Percentiles rank a stretch among this genome's conserved stretches.
Conservation (phyloP, 2,113 vertebrate genomes). For the Coryphaenoides rupestris region DNA sequence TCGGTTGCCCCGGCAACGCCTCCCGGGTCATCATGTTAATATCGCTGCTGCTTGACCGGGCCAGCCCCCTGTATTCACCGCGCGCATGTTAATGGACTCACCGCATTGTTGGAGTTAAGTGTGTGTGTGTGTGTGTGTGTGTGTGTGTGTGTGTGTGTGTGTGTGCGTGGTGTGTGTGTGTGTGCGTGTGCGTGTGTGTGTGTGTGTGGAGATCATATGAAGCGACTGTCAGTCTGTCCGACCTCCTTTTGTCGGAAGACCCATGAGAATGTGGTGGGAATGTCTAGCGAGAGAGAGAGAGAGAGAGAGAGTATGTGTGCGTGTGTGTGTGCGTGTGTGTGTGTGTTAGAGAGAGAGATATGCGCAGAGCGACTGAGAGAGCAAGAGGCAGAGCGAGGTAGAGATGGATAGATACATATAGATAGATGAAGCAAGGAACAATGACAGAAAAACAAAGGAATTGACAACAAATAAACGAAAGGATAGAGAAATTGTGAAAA, state of each 20-base stretch:
- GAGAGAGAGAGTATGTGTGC: conserved; percentile 22
- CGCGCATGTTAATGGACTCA: conserved; percentile 53
- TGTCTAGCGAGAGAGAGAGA: conserved; percentile 45
- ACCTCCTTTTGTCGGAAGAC: conserved; percentile 65
- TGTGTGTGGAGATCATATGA: conserved; percentile 46
- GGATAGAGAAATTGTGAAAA: not conserved
- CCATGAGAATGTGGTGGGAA: conserved; percentile 66
- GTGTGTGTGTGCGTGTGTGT: not conserved
- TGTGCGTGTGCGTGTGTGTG: conserved; percentile 2
- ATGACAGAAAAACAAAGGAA: not conserved
- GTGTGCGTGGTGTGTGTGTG: conserved; percentile 20
- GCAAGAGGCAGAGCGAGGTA: not conserved
- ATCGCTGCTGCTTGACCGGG: conserved; percentile 38
- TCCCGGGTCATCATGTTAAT: too few species aligned
- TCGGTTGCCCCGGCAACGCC: too few species aligned
- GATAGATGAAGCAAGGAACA: not conserved
- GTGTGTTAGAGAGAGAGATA: not conserved
- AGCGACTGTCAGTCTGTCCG: conserved; percentile 51
- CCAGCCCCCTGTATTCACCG: conserved; percentile 45
- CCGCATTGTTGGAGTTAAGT: conserved; percentile 27
- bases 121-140: not conserved
- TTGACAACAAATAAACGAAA: too few species aligned
- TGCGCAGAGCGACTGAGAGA: not conserved
- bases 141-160: conserved; percentile 9
- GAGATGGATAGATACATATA: not conserved